These are phyloP conservation scores for Chondrilla cf. caribensis DNA, from an alignment of 37 sponge, comb jelly and placozoan species.

Conservation along the genomic window DNA sequence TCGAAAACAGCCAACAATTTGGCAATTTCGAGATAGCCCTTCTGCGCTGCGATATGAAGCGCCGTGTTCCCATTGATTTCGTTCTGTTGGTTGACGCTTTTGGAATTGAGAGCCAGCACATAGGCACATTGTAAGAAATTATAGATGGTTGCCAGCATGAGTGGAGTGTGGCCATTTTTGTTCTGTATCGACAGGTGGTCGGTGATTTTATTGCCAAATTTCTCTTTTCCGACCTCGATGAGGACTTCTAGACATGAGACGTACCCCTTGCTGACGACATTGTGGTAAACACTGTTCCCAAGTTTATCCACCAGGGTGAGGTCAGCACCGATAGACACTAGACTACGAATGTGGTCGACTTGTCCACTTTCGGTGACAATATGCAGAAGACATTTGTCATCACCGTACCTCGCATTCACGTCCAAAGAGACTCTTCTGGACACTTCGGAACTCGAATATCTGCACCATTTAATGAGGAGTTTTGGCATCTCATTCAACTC, in stretches of 20 bases:
- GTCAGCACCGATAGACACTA: neutral
- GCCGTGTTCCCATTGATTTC: slow-evolving; percentile 21
- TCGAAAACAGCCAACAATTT: slow-evolving; percentile 50
- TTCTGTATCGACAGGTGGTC: neutral
- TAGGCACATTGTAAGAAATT: slow-evolving; percentile 18
- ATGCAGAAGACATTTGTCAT: slow-evolving; percentile 7
- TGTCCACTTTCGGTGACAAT: slow-evolving; percentile 9
- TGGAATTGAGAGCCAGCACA: slow-evolving; percentile 19
- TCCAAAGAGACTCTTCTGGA: neutral
- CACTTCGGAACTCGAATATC: too few relatives aligned
- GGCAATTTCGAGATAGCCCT: neutral
- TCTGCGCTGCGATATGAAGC: slow-evolving; percentile 37
- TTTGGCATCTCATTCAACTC: neutral
- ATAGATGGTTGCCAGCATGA: slow-evolving; percentile 29
- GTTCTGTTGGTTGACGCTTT: slow-evolving; percentile 21
- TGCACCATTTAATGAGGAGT: slow-evolving; percentile 10
- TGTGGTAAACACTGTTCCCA: slow-evolving; percentile 17
- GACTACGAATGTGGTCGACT: neutral
- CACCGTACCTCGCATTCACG: slow-evolving; percentile 2
- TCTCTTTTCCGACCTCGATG: neutral
- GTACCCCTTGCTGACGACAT: neutral
- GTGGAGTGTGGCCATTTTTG: slow-evolving; percentile 19
- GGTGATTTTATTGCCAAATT: neutral
- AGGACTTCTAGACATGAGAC: neutral
- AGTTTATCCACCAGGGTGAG: neutral